Evolutionary conservation across 2,797 vertebrate genomes (phyloP).

Genomic region (Falco concolor): DNA sequence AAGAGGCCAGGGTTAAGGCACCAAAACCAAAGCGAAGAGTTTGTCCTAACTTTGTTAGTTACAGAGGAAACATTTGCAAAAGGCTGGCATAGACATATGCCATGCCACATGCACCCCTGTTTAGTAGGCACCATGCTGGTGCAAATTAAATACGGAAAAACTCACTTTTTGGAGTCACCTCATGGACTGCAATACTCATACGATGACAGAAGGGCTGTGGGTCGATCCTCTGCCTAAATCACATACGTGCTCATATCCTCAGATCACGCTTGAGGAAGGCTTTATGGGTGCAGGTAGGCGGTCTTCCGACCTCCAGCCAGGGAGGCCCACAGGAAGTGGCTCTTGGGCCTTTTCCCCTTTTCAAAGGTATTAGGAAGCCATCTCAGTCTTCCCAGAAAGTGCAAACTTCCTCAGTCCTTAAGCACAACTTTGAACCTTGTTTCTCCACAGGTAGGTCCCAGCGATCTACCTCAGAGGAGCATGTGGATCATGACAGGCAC

Average conservation of each 20-base stretch:
- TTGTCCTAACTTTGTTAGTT: neutral
- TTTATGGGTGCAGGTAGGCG: fast-evolving
- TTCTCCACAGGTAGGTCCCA: neutral
- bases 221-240: neutral
- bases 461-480: neutral
- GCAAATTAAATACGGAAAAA: neutral
- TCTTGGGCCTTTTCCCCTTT: neutral
- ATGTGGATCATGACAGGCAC: too few relatives aligned
- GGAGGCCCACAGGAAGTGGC: fast-evolving
- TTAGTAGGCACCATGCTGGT: neutral
- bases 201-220: fast-evolving
- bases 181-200: fast-evolving
- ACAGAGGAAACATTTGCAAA: neutral
- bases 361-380: neutral
- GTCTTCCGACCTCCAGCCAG: fast-evolving
- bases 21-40: neutral
- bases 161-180: neutral
- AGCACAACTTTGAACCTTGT: fast-evolving
- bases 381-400: neutral
- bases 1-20: neutral
- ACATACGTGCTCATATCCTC: fast-evolving
- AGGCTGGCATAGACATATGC: neutral
- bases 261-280: fast-evolving
- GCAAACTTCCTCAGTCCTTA: neutral
- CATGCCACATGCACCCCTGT: neutral